Base-by-base conservation (phyloP, 2,113 vertebrate genomes). In the Beaufortia kweichowensis region DNA sequence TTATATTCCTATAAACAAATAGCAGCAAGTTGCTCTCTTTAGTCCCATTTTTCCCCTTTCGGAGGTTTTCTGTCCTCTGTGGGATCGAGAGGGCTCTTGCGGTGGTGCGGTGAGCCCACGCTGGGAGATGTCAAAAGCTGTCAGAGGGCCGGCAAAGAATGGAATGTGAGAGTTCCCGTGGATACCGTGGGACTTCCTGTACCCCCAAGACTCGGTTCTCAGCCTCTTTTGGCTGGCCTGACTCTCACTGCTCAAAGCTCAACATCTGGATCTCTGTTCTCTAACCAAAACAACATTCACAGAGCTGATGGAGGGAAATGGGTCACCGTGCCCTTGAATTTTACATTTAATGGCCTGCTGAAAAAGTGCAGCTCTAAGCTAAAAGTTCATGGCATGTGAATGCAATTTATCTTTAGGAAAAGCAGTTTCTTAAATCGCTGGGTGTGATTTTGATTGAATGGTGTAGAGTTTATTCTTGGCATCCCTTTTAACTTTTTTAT, bases 171-270 rank as follows among this genome's bases (percentile, higher is more conserved):
- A 89, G 89, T 90, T 90, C 89, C 89, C 83, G 84, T 90, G 85
- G 89, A 91, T 91, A 92, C 88, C 90, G 90, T 92, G 89, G 89
- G 90, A 91, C 89, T 92, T 92, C 91, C 91, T 92, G 87, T 89
- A 43, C 79, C 73, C 62, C 68, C 60, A 48, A 48, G 29, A 56
- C 12, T 65, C 62, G 69, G 84, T 87, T 90, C 87, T 86, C 87
- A 86, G 85, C 83, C 84, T n/a, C 59, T 63, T 39, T 80, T 61
- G 41, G 29, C 64, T 33, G 39, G 56, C 55, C 35, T 43, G 31
- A 41, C 35, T 57, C 62, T 70, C 48, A 43, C 23, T 50, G 35
- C 48, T 31, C 57, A 65, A 46, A 35, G 59, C 83, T 73, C 53
- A 90, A 91, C 90, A 91, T 91, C 89, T 91, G 90, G 90, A 91